Evolutionary conservation across 2,113 vertebrate genomes (phyloP), one percentile per base, ranked within the genome.

Genomic region (Saccopteryx bilineata): DNA sequence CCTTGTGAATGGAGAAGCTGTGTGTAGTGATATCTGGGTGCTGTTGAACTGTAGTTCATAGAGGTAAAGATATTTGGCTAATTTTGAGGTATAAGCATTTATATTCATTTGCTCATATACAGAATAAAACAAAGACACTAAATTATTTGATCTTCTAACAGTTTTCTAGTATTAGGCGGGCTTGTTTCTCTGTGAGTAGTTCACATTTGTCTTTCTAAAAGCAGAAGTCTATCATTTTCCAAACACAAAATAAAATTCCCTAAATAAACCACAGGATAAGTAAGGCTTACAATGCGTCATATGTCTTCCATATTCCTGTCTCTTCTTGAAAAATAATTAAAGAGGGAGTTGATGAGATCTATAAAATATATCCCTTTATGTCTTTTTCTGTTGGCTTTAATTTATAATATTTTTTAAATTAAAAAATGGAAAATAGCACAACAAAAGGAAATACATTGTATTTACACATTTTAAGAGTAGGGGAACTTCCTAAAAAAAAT

Each of bases 161-260:
- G 90, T 96, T 97, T 98, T 28, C 69, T 94, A 76, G 93, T 96
- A 95, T 39, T 94, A 93, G 24, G 23, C 72, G 21, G 72, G 78
- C 23, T 92, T 72, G 79, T 74, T 90, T 84, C 69, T 80, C 33
- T 78, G 71, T 79, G 74, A 94, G 76, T 96, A 94, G 18, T 90
- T 89, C 96, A 68, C 96, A 18, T 87, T 97, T 97, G 60, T 94
- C 54, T 91, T 76, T 94, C 97, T 98, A 96, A 87, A 93, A 96
- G 85, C 92, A 97, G 12, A 97, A 97, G 65, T 97, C 87, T 95
- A 68, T 96, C 81, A 96, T 84, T 48, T 97, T 95, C 75, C 96
- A 97, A 97, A 96, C 86, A 96, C 89, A 94, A 94, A 97, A 94
- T 65, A 56, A 96, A 89, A 81, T 93, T 97, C 96, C 96, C 95